Conservation (phyloP, 2,113 vertebrate species). For the Grus americana region DNA sequence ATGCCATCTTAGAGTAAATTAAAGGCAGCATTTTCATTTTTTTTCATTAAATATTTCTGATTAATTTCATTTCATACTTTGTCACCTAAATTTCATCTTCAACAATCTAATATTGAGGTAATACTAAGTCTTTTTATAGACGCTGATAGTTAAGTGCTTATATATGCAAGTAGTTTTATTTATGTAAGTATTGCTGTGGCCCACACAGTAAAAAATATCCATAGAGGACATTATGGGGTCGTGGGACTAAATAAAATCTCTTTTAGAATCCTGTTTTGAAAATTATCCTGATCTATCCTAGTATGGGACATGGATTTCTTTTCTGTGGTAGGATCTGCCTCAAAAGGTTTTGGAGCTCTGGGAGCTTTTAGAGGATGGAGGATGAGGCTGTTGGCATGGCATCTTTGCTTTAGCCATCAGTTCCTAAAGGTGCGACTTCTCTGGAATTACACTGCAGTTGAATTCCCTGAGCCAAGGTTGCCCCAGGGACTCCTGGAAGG, state of each 20-base stretch:
- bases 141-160: not conserved
- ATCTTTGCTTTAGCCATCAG: not conserved
- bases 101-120: not conserved
- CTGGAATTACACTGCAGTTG: not conserved
- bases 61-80: not conserved
- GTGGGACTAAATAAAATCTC: not conserved
- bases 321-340: not conserved
- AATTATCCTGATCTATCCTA: not conserved
- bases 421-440: not conserved
- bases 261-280: not conserved
- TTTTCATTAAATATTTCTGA: not conserved
- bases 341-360: not conserved
- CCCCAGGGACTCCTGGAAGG: not conserved
- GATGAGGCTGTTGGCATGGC: not conserved
- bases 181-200: not conserved
- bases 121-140: not conserved
- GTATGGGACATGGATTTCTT: not conserved
- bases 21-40: not conserved
- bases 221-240: not conserved
- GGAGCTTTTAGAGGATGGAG: not conserved
- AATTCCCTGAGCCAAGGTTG: not conserved
- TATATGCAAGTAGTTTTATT: not conserved
- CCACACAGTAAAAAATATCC: not conserved
- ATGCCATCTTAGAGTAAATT: not conserved
- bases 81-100: not conserved